Evolutionary conservation across 2,113 vertebrate species (phyloP).

Genomic region (Podarcis muralis): DNA sequence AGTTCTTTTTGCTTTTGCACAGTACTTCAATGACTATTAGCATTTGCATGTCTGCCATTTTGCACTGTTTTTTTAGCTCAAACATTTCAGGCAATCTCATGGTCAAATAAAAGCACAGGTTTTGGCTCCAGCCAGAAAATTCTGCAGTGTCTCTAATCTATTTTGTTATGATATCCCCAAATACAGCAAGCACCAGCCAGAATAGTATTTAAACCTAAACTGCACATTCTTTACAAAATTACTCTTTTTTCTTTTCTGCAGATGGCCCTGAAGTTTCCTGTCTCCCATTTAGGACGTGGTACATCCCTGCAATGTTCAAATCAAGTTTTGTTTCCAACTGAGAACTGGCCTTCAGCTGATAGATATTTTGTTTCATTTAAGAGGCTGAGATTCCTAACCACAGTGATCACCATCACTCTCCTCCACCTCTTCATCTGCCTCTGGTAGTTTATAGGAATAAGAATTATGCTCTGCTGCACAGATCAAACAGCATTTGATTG

Average conservation of each 20-base stretch:
- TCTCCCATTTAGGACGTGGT: conserved; percentile 60
- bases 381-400: conserved; percentile 60
- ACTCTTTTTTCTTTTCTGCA: conserved; percentile 37
- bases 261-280: conserved; percentile 50
- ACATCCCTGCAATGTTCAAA: conserved; percentile 63
- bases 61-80: neutral
- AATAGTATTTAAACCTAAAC: neutral
- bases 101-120: neutral
- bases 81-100: neutral
- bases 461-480: conserved; percentile 55
- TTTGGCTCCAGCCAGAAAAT: neutral
- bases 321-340: conserved; percentile 63
- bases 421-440: conserved; percentile 47
- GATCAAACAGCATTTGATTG: conserved; percentile 52
- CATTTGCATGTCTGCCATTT: neutral
- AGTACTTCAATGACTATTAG: neutral
- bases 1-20: neutral
- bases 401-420: conserved; percentile 40
- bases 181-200: conserved; percentile 26
- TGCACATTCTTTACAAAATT: neutral
- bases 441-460: conserved; percentile 63
- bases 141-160: neutral
- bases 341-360: conserved; percentile 53
- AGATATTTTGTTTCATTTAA: conserved; percentile 63
- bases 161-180: conserved; percentile 32